phyloP scores from a whole-genome alignment of 2,888 invertebrate species.

The Lasioglossum pauxillum region DNA sequence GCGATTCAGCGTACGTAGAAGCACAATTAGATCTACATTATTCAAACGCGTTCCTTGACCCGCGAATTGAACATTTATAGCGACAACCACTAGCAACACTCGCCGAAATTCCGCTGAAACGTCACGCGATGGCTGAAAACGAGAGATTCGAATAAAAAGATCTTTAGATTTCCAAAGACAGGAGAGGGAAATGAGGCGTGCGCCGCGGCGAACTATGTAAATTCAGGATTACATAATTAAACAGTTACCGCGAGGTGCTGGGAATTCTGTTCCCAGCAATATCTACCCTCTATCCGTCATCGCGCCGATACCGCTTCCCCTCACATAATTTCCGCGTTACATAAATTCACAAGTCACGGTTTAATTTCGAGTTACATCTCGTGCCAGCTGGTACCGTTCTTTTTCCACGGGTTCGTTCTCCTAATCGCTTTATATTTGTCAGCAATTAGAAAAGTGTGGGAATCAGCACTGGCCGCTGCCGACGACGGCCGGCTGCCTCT shows the following conservation, averaged over 20 bases:
- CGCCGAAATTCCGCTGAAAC: neutral
- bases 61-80: neutral
- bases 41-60: neutral
- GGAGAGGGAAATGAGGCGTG: conserved; percentile 22
- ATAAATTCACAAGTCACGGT: conserved; percentile 45
- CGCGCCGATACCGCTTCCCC: conserved; percentile 36
- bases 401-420: neutral
- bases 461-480: neutral
- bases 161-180: neutral
- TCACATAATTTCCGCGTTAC: conserved; percentile 46
- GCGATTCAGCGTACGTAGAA: neutral
- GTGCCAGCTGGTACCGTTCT: neutral
- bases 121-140: neutral
- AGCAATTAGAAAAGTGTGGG: conserved; percentile 14
- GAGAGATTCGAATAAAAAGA: conserved; percentile 50
- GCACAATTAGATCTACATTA: neutral
- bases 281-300: conserved; percentile 46
- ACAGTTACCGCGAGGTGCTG: conserved; percentile 71
- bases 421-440: conserved; percentile 4
- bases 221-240: conserved; percentile 80
- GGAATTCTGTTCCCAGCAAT: conserved; percentile 62
- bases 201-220: conserved; percentile 79
- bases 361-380: conserved; percentile 11
- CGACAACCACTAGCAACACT: neutral
- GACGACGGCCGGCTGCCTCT: neutral